Base-by-base conservation (phyloP, 1,140 invertebrate genomes). In the Globodera rostochiensis region DNA sequence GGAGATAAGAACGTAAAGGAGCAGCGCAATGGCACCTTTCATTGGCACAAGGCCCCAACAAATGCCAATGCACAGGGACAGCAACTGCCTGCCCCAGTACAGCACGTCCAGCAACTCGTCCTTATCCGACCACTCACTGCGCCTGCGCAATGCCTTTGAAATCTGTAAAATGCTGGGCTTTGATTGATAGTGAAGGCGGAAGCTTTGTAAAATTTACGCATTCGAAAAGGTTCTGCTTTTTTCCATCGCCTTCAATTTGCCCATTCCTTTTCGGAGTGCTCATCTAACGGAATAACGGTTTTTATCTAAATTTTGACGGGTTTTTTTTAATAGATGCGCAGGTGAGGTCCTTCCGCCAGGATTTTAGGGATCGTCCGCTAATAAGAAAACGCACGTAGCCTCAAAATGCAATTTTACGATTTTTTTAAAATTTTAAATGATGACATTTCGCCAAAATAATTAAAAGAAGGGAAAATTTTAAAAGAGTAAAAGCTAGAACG, bases 21-120 rank as follows among this genome's bases (percentile, higher is more conserved):
- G 13, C 60, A 88, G 50, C 7, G 82, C 88, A n/a, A 88, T 57
- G 46, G 89, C 46, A 7, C 87, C 87, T 9, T 81, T 77, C 64
- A 89, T 70, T 6, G 88, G 88, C 13, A 89, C 67, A 8, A 88
- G 15, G 9, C 87, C 87, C 77, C 87, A 90, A 8, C 83, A 45
- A n/a, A 88, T 36, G 15, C 87, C 87, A 36, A 88, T 73, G 7
- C 86, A 19, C 3, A 88, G 64, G 8, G 88, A 71, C 13, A 89
- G 46, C 70, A 86, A 73, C 71, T 88, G 87, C 73, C 86, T 79
- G 66, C 88, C 88, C 87, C 87, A 88, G 79, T 88, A 88, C 9
- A 88, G 46, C 13, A 87, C 87, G 82, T 88, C 87, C 46, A 88
- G 71, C 6, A 88, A 77, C 47, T 89, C 87, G 66, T 88, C 87